These are phyloP conservation scores for Cheilosia pagana DNA, from an alignment of 2,888 invertebrate species.

Conservation along the genomic window DNA sequence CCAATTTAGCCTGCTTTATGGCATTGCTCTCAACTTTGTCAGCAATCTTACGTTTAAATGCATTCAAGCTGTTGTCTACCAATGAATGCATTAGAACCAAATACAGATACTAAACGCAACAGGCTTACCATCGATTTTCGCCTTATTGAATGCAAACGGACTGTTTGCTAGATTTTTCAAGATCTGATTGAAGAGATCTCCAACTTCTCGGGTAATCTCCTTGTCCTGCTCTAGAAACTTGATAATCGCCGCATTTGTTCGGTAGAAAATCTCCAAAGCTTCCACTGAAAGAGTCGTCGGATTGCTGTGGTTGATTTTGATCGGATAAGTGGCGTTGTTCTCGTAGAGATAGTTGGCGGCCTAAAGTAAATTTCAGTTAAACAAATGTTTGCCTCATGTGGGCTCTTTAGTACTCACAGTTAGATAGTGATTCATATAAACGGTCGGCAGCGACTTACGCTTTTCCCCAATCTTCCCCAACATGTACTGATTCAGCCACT, in stretches of 20 bases:
- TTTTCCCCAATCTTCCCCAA: slow-evolving; percentile 98
- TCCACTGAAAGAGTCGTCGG: slow-evolving; percentile 94
- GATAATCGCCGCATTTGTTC: slow-evolving; percentile 94
- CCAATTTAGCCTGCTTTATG: slow-evolving; percentile 75
- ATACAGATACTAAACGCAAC: neutral
- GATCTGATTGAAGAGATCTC: slow-evolving; percentile 85
- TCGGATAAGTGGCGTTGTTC: slow-evolving; percentile 92
- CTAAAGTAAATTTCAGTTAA: slow-evolving; percentile 81
- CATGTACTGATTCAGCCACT: slow-evolving; percentile 97
- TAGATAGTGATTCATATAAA: slow-evolving; percentile 91
- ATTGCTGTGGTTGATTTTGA: slow-evolving; percentile 92
- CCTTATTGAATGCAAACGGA: slow-evolving; percentile 84
- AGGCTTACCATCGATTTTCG: slow-evolving; percentile 82
- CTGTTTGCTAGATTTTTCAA: slow-evolving; percentile 83
- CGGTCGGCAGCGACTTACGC: slow-evolving; percentile 88
- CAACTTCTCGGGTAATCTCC: slow-evolving; percentile 86
- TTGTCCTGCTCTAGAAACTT: slow-evolving; percentile 93
- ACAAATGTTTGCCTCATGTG: neutral
- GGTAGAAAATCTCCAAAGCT: slow-evolving; percentile 92
- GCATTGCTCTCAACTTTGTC: slow-evolving; percentile 78
- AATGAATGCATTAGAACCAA: slow-evolving; percentile 8
- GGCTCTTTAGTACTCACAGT: slow-evolving; percentile 83
- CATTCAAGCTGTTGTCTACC: slow-evolving; percentile 77
- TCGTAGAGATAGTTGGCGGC: slow-evolving; percentile 91
- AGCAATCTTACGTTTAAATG: slow-evolving; percentile 77